Conservation (phyloP, 2,888 invertebrate species). For the Andrena bicolor region DNA sequence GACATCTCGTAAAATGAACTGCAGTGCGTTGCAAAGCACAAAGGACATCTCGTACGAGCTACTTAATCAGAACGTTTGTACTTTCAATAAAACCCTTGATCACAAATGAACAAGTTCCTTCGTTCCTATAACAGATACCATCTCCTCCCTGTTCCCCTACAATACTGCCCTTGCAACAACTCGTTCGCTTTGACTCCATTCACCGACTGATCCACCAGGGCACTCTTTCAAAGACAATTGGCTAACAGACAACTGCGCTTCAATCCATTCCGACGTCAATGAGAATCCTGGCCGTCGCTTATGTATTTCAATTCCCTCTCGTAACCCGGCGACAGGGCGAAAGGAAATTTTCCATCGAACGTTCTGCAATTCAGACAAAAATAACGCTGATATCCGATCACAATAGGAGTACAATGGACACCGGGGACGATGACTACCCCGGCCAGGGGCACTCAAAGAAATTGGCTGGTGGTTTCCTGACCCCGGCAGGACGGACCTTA, state of each 20-base stretch:
- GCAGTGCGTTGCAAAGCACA: too few relatives aligned
- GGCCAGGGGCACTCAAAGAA: slow-evolving; percentile 82
- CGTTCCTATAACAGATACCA: too few relatives aligned
- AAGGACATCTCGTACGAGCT: too few relatives aligned
- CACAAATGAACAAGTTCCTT: too few relatives aligned
- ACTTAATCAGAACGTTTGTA: too few relatives aligned
- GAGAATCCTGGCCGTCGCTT: background rate
- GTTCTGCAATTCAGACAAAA: slow-evolving; percentile 75
- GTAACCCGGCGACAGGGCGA: slow-evolving; percentile 17
- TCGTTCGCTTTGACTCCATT: too few relatives aligned
- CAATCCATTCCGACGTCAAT: background rate
- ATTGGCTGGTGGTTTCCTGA: slow-evolving; percentile 82
- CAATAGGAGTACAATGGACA: slow-evolving; percentile 79
- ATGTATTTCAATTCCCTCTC: slow-evolving; percentile 14
- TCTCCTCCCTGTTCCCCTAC: too few relatives aligned
- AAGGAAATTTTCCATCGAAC: slow-evolving; percentile 40
- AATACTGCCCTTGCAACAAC: too few relatives aligned
- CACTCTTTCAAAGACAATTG: background rate
- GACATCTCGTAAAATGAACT: too few relatives aligned
- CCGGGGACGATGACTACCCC: slow-evolving; percentile 69
- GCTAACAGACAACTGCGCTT: background rate
- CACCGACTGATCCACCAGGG: background rate
- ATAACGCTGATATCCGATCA: slow-evolving; percentile 80
- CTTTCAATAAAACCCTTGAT: too few relatives aligned
- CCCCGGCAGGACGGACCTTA: slow-evolving; percentile 77